Percentiles rank a stretch among this genome's conserved stretches.
Conservation (phyloP, 35 echinoderm and acorn worm genomes). For the Chiridota heheva region DNA sequence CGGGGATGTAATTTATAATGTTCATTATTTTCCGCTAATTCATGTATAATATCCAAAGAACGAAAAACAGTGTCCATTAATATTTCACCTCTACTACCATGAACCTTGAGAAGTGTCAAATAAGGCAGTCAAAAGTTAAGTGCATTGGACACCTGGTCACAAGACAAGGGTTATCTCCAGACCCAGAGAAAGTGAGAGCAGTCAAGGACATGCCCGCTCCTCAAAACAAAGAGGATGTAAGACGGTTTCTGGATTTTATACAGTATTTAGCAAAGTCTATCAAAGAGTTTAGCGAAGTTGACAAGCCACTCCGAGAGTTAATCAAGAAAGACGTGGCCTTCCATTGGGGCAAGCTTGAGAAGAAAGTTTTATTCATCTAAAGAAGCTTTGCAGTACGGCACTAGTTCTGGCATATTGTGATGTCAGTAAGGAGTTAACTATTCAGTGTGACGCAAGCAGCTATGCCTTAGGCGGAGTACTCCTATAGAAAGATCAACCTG, state of each 20-base stretch:
- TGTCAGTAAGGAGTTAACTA: constrained; percentile 5
- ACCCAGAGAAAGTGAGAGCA: constrained; percentile 65
- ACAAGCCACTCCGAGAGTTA: constrained; percentile 39
- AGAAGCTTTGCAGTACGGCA: constrained; percentile 2
- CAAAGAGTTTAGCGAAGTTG: constrained; percentile 54
- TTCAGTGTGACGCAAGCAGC: constrained; percentile 70
- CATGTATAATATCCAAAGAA: no score
- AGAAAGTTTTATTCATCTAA: neutral
- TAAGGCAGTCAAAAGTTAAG: constrained; percentile 58
- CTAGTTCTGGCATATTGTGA: constrained; percentile 33
- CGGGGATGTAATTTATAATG: no score
- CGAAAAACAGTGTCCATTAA: no score
- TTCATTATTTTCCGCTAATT: no score
- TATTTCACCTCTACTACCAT: no score
- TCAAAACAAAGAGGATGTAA: constrained; percentile 50
- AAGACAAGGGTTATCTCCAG: constrained; percentile 23
- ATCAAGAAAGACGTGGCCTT: constrained; percentile 37
- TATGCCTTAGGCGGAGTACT: constrained; percentile 61
- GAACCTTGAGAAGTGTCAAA: constrained; percentile 76
- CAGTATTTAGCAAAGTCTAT: constrained; percentile 79
- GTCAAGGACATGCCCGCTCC: constrained; percentile 65
- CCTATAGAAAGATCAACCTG: constrained; percentile 53
- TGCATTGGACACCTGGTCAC: constrained; percentile 79
- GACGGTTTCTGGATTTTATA: constrained; percentile 53
- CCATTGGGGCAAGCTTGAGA: constrained; percentile 58